Evolutionary conservation across 2,113 vertebrate species (phyloP).

Genomic region (Micronycteris hirsuta): DNA sequence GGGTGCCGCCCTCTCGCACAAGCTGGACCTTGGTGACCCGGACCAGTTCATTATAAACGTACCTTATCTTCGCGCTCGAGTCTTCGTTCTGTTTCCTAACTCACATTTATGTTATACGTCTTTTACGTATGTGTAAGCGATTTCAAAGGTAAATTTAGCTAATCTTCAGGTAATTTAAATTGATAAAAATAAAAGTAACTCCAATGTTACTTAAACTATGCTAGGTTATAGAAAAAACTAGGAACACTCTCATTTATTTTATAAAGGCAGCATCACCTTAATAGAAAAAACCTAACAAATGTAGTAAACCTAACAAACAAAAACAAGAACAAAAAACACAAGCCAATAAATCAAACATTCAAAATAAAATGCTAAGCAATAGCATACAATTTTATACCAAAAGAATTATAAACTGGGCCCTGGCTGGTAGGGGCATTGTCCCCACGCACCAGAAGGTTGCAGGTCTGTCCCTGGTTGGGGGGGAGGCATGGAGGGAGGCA

Average conservation of each 20-base stretch:
- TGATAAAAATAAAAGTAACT: background rate
- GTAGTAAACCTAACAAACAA: background rate
- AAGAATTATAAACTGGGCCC: too few relatives aligned
- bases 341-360: background rate
- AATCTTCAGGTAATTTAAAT: background rate
- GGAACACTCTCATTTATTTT: background rate
- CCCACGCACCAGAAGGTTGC: too few relatives aligned
- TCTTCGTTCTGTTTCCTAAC: background rate
- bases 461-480: too few relatives aligned
- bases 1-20: background rate
- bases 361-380: background rate
- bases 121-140: background rate
- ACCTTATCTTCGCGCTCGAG: background rate
- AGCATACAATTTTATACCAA: background rate
- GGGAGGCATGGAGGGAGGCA: too few relatives aligned
- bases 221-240: background rate
- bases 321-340: background rate
- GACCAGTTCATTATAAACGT: background rate
- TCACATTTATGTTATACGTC: background rate
- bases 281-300: background rate
- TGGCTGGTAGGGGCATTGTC: too few relatives aligned
- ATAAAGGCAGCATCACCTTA: background rate
- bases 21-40: background rate
- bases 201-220: background rate
- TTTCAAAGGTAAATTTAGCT: background rate